Percentiles rank a stretch among this genome's conserved stretches.
Evolutionary conservation across 2,113 vertebrate genomes (phyloP).

Genomic region (Ictidomys tridecemlineatus): DNA sequence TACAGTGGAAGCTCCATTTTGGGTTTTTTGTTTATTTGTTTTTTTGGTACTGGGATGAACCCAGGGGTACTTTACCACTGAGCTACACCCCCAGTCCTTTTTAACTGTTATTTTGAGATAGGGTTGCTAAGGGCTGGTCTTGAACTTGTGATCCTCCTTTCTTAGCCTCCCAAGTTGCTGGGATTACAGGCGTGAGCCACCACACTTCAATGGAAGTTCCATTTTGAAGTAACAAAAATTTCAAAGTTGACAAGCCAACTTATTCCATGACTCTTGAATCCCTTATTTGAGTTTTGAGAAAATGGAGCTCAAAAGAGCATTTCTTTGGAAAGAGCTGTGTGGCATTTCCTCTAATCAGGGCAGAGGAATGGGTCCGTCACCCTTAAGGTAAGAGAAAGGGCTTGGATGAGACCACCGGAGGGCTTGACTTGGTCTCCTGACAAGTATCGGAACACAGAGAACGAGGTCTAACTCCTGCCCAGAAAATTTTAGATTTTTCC

Average conservation of each 20-base stretch:
- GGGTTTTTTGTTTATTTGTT: not conserved
- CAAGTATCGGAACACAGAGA: not conserved
- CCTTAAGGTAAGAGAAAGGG: not conserved
- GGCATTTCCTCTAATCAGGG: too few species aligned
- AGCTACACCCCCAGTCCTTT: not conserved
- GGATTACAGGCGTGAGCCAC: not conserved
- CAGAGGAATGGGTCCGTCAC: not conserved
- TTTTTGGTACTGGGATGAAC: not conserved
- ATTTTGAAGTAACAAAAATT: not conserved
- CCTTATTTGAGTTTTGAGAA: not conserved
- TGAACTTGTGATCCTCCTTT: not conserved
- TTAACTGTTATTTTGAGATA: not conserved
- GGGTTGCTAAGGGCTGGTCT: not conserved
- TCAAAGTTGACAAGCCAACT: not conserved
- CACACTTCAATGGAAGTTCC: not conserved
- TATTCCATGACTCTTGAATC: not conserved
- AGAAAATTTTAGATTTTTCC: too few species aligned
- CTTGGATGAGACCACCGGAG: not conserved
- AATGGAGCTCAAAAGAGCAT: not conserved
- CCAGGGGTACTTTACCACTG: not conserved
- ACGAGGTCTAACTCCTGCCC: not conserved
- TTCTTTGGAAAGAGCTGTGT: not conserved
- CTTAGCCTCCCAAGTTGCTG: not conserved
- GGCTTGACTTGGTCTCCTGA: not conserved
- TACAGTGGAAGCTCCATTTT: not conserved